Evolutionary conservation across 2,113 vertebrate genomes (phyloP).

Genomic region (Dissostichus mawsoni): DNA sequence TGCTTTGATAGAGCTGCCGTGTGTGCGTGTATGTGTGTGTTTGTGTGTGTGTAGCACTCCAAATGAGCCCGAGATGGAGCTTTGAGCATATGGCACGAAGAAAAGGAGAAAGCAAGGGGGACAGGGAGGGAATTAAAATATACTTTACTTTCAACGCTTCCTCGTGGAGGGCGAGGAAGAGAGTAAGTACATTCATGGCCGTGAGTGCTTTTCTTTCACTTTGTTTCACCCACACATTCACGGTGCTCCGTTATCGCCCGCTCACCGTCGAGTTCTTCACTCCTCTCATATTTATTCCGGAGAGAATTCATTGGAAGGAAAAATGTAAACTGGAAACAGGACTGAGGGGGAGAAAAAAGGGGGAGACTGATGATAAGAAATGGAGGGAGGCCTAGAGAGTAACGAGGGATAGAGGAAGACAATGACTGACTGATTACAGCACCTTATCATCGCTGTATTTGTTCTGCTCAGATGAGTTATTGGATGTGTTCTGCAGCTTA

Average conservation of each 20-base stretch:
- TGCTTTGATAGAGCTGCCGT: constrained; percentile 69
- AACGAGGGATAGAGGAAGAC: constrained; percentile 33
- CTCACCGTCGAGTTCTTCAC: constrained; percentile 31
- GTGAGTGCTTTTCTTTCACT: constrained; percentile 55
- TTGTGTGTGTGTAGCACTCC: constrained; percentile 41
- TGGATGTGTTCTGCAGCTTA: constrained; percentile 62
- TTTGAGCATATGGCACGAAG: constrained; percentile 74
- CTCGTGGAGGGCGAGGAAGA: constrained; percentile 26
- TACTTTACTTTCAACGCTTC: constrained; percentile 65
- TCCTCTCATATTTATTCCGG: constrained; percentile 42
- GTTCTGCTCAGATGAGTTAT: constrained; percentile 59
- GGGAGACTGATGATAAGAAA: constrained; percentile 34
- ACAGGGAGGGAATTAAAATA: constrained; percentile 64
- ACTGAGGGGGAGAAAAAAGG: constrained; percentile 3
- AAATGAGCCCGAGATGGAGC: constrained; percentile 75
- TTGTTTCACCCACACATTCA: constrained; percentile 61
- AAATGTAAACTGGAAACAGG: constrained; percentile 38
- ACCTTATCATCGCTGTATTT: constrained; percentile 59
- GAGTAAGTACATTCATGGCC: constrained; percentile 33
- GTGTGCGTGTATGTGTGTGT: constrained; percentile 31
- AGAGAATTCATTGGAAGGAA: constrained; percentile 41
- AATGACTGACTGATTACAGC: constrained; percentile 62
- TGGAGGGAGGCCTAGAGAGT: not conserved
- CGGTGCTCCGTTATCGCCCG: constrained; percentile 17
- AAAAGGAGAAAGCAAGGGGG: constrained; percentile 48